These are phyloP conservation scores for Anodontia alba DNA, from an alignment of 2,888 invertebrate genomes.

Conservation along the genomic window DNA sequence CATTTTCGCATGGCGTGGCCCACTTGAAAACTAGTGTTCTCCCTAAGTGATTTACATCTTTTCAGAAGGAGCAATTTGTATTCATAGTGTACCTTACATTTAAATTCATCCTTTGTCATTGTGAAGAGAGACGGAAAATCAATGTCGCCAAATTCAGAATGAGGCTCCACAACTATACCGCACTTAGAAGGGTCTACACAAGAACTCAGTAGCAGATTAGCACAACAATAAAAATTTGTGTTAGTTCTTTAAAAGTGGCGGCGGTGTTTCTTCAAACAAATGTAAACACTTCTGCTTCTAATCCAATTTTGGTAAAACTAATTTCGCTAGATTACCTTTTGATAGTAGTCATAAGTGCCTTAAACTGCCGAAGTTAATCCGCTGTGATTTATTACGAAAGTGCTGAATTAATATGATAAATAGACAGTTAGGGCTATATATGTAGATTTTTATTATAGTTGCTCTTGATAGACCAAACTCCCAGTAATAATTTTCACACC, in stretches of 20 bases:
- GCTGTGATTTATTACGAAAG: not conserved
- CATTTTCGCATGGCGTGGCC: too few species aligned
- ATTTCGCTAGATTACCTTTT: slow-evolving; percentile 4
- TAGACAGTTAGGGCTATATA: too few species aligned
- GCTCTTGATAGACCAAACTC: too few species aligned
- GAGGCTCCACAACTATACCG: not conserved
- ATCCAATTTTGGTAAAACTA: not conserved
- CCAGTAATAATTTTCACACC: too few species aligned
- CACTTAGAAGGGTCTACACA: not conserved
- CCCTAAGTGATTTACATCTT: not conserved
- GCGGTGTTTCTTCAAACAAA: not conserved
- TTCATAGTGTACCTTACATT: not conserved
- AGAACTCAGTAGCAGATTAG: not conserved
- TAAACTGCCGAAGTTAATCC: slow-evolving; percentile 10
- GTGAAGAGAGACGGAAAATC: slow-evolving; percentile 11
- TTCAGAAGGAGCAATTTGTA: slow-evolving; percentile 2
- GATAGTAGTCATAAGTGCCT: not conserved
- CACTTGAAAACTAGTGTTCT: not conserved
- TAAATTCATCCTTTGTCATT: not conserved
- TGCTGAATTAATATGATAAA: too few species aligned
- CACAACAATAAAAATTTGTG: too few species aligned
- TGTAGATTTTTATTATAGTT: too few species aligned
- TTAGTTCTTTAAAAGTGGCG: not conserved
- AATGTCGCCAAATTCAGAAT: slow-evolving; percentile 8
- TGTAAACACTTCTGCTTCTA: not conserved